These are phyloP conservation scores for Wiebesia pumilae DNA, from an alignment of 1,140 invertebrate genomes.

Conservation along the genomic window DNA sequence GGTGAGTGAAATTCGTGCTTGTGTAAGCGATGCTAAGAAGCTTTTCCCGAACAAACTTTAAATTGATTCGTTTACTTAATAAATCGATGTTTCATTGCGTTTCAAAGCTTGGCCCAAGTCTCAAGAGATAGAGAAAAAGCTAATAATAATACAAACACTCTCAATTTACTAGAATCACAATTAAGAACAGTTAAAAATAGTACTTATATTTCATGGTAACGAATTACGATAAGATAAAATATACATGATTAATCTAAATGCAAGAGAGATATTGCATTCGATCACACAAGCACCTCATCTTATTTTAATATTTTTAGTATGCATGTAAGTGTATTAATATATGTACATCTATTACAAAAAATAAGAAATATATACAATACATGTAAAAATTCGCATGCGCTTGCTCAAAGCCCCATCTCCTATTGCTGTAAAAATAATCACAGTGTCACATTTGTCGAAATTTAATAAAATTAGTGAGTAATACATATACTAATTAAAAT, in stretches of 20 bases:
- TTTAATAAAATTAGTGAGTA: conserved; percentile 74
- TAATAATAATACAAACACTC: too few relatives aligned
- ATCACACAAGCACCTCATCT: conserved; percentile 24
- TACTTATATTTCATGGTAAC: too few relatives aligned
- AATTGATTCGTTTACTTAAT: background rate
- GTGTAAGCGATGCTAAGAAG: conserved; percentile 16
- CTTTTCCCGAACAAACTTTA: background rate
- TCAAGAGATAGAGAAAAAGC: too few relatives aligned
- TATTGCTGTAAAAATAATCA: conserved; percentile 75
- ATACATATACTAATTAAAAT: conserved; percentile 66
- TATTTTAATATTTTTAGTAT: conserved; percentile 45
- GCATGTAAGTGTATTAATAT: conserved; percentile 53
- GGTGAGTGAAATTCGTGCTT: background rate
- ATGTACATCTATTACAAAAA: conserved; percentile 62
- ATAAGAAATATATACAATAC: conserved; percentile 65
- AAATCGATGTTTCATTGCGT: background rate
- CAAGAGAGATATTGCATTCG: background rate
- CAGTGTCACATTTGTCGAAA: conserved; percentile 65
- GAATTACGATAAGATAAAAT: too few relatives aligned
- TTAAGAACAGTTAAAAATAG: too few relatives aligned
- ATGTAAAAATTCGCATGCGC: conserved; percentile 66
- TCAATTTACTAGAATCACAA: too few relatives aligned
- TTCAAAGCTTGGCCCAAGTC: background rate
- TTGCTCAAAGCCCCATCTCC: conserved; percentile 73
- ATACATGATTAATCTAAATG: background rate